A percentile compares a stretch with the other conserved stretches of the same genome.
phyloP scores from a whole-genome alignment of 2,888 invertebrate genomes.

The Mythimna impura region DNA sequence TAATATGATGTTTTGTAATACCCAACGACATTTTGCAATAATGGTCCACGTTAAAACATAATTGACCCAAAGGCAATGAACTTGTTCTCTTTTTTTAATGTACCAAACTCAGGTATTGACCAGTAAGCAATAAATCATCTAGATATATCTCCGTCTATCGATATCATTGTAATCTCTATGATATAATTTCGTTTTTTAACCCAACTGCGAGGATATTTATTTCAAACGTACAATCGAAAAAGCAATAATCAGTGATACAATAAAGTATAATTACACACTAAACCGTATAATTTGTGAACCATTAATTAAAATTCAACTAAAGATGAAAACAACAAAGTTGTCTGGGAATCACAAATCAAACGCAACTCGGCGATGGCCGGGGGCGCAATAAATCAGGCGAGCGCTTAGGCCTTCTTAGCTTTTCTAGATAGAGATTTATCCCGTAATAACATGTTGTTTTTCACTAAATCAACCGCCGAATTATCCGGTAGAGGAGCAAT shows the following conservation, averaged over 20 bases:
- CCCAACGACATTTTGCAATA: neutral
- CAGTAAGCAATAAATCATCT: slow-evolving; percentile 57
- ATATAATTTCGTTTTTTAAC: slow-evolving; percentile 62
- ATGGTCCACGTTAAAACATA: slow-evolving; percentile 21
- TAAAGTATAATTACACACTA: slow-evolving; percentile 84
- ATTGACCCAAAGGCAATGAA: slow-evolving; percentile 48
- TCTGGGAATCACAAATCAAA: slow-evolving; percentile 87
- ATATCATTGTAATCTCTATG: slow-evolving; percentile 66
- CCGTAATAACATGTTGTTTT: slow-evolving; percentile 90
- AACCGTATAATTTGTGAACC: slow-evolving; percentile 86
- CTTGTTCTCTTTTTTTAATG: slow-evolving; percentile 45
- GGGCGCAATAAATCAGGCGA: slow-evolving; percentile 86
- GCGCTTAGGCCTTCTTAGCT: slow-evolving; percentile 90
- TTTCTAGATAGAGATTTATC: slow-evolving; percentile 91
- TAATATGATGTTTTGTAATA: too few relatives aligned
- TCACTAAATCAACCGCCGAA: slow-evolving; percentile 90
- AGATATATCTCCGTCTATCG: slow-evolving; percentile 55
- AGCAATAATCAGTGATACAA: slow-evolving; percentile 85
- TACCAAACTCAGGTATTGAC: slow-evolving; percentile 51
- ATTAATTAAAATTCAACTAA: slow-evolving; percentile 90
- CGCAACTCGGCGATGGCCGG: slow-evolving; percentile 83
- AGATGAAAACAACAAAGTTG: slow-evolving; percentile 85
- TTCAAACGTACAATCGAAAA: slow-evolving; percentile 78
- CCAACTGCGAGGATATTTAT: slow-evolving; percentile 73
- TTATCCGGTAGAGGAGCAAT: slow-evolving; percentile 89